Conservation (phyloP, 2,113 vertebrate genomes). For the Chaetorhynchus papuensis region DNA sequence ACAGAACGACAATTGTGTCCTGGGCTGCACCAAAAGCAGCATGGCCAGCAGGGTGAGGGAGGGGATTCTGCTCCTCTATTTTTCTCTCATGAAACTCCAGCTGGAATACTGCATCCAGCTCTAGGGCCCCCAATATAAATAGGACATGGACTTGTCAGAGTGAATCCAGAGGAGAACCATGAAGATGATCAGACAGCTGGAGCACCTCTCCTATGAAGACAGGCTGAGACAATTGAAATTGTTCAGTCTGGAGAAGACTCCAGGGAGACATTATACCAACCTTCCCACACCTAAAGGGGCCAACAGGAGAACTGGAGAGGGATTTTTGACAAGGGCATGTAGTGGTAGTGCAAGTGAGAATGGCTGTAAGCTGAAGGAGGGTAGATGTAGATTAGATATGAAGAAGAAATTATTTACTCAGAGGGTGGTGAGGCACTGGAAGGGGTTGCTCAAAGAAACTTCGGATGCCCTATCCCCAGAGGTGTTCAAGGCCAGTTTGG, state of each 20-base stretch:
- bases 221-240: background rate
- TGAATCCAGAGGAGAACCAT: background rate
- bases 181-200: background rate
- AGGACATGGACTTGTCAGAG: background rate
- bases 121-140: background rate
- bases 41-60: background rate
- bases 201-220: background rate
- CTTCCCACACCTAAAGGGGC: background rate
- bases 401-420: background rate
- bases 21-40: background rate
- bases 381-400: background rate
- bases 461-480: background rate
- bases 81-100: background rate
- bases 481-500: background rate
- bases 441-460: background rate
- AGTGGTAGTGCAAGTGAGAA: background rate
- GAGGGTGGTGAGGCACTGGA: no score
- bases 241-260: background rate
- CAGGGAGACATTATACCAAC: background rate
- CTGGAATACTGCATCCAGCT: background rate
- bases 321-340: background rate
- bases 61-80: background rate
- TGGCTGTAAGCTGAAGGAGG: background rate
- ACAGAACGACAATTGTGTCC: background rate
- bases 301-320: background rate